phyloP scores from a whole-genome alignment of 2,888 invertebrate genomes.

The Eristalis arbustorum region DNA sequence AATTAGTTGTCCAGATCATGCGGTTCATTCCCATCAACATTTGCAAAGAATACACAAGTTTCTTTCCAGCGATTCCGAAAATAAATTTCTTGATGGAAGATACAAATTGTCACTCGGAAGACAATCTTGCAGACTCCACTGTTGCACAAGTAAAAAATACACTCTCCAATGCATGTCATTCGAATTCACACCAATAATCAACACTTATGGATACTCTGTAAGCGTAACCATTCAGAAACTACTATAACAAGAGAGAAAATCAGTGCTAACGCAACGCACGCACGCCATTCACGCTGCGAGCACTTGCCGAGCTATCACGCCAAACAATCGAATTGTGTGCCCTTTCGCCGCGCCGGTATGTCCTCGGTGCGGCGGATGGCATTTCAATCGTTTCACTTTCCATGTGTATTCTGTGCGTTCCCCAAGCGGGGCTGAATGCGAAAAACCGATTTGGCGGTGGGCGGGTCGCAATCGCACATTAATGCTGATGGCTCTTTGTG shows the following conservation, averaged over 20 bases:
- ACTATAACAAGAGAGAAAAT: background rate
- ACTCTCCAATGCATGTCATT: background rate
- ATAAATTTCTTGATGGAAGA: too few relatives aligned
- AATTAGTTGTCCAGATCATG: too few relatives aligned
- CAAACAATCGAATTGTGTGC: conserved; percentile 50
- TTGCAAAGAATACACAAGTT: too few relatives aligned
- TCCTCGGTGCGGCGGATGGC: conserved; percentile 23
- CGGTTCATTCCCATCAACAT: too few relatives aligned
- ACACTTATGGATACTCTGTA: background rate
- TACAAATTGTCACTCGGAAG: too few relatives aligned
- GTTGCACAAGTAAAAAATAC: too few relatives aligned
- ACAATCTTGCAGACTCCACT: too few relatives aligned
- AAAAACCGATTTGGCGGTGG: background rate
- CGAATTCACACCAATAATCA: conserved; percentile 16
- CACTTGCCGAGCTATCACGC: conserved; percentile 40
- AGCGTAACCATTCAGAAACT: background rate
- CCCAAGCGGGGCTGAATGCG: background rate
- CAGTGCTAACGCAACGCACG: conserved; percentile 38
- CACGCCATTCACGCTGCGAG: conserved; percentile 48
- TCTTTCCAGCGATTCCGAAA: too few relatives aligned
- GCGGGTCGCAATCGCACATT: conserved; percentile 37
- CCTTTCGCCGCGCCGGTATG: conserved; percentile 35
- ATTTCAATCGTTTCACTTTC: conserved; percentile 47
- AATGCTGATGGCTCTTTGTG: conserved; percentile 47
- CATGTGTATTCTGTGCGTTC: conserved; percentile 25